These are phyloP conservation scores for Antheraea mylitta DNA, from an alignment of 1,140 invertebrate genomes.

Conservation along the genomic window DNA sequence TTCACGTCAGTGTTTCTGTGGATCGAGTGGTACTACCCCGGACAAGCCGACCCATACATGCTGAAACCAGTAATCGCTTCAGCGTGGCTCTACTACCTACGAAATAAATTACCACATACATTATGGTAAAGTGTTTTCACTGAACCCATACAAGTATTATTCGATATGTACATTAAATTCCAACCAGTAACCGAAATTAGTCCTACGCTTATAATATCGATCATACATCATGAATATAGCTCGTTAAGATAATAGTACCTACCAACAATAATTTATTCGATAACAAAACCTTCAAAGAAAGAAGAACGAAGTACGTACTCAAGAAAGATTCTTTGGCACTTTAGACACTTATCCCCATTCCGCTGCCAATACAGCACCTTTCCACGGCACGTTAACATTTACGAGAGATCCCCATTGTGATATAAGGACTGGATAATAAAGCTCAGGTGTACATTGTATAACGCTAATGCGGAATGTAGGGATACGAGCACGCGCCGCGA, in stretches of 20 bases:
- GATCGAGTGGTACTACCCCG: too few species aligned
- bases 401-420: slow-evolving; percentile 28
- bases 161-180: too few species aligned
- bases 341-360: slow-evolving; percentile 16
- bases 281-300: slow-evolving; percentile 6
- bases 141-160: too few species aligned
- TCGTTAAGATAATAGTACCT: background rate
- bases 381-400: slow-evolving; percentile 24
- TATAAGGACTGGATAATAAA: slow-evolving; percentile 27
- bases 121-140: too few species aligned
- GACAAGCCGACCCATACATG: too few species aligned
- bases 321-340: slow-evolving; percentile 15
- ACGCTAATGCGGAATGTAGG: slow-evolving; percentile 25
- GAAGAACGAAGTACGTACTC: slow-evolving; percentile 12
- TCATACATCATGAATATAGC: background rate
- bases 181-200: too few species aligned
- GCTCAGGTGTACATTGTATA: slow-evolving; percentile 34
- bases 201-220: background rate
- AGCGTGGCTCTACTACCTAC: too few species aligned
- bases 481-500: slow-evolving; percentile 11
- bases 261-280: background rate
- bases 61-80: too few species aligned
- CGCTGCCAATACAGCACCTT: slow-evolving; percentile 21
- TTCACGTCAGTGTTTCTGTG: too few species aligned
- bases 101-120: too few species aligned